Percentiles rank a stretch among this genome's conserved stretches.
These are phyloP conservation scores for Numenius phaeopus DNA, from an alignment of 2,797 vertebrate species.

Conservation along the genomic window DNA sequence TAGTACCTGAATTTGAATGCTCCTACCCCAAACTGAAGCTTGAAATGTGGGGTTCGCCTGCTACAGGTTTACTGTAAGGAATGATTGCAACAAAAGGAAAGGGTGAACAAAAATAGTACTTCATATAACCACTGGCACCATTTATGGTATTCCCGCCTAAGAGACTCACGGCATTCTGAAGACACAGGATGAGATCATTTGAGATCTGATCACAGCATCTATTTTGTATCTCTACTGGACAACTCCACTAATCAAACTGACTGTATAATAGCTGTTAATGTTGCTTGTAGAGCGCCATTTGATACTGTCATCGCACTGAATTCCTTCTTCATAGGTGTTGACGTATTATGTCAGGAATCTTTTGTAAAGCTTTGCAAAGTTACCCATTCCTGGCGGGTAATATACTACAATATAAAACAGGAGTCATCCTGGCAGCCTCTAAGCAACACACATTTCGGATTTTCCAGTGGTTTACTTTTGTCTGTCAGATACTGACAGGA, in stretches of 20 bases:
- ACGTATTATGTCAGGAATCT: neutral
- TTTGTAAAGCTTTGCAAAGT: neutral
- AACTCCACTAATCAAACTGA: neutral
- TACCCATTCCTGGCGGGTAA: neutral
- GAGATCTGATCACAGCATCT: constrained; percentile 38
- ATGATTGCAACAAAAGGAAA: constrained; percentile 43
- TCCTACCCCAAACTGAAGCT: neutral
- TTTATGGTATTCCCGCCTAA: constrained; percentile 22
- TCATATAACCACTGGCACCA: constrained; percentile 27
- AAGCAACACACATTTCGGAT: neutral
- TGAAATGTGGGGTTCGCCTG: neutral
- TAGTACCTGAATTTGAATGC: neutral
- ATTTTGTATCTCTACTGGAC: neutral
- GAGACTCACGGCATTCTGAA: neutral
- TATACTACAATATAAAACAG: neutral
- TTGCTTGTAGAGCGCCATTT: neutral
- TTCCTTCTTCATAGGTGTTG: neutral
- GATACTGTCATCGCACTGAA: neutral
- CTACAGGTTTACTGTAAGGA: constrained; percentile 5
- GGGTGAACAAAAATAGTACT: constrained; percentile 59
- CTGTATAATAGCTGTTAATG: neutral
- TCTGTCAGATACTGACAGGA: neutral
- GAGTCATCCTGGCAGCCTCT: neutral
- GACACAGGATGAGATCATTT: constrained; percentile 31
- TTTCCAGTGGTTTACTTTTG: constrained; percentile 5